A percentile compares a stretch with the other conserved stretches of the same genome.
Evolutionary conservation across 2,113 vertebrate genomes (phyloP).

Genomic region (Carollia perspicillata): DNA sequence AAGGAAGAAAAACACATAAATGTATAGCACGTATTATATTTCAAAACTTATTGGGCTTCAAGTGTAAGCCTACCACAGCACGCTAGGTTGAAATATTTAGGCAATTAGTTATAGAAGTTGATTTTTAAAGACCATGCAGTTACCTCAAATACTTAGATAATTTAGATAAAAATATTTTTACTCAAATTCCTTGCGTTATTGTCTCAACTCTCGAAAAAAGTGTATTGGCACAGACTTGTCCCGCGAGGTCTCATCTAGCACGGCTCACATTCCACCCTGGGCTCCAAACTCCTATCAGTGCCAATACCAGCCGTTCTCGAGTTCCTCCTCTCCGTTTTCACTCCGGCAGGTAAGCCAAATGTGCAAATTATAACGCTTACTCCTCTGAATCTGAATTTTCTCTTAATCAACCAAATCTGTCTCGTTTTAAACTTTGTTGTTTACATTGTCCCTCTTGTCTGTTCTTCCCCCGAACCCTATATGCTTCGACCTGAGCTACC

Average conservation of each 20-base stretch:
- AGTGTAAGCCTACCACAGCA: neutral
- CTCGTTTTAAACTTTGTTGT: neutral
- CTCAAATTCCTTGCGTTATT: slow-evolving; percentile 24
- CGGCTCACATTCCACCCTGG: neutral
- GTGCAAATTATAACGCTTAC: neutral
- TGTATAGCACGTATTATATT: neutral
- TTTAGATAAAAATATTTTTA: slow-evolving; percentile 19
- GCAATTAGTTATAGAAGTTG: neutral
- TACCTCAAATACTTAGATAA: slow-evolving; percentile 19
- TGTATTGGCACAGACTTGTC: neutral
- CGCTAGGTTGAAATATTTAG: neutral
- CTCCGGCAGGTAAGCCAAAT: neutral
- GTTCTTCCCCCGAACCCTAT: neutral
- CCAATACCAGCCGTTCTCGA: neutral
- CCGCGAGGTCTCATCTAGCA: neutral
- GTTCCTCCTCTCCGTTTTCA: neutral
- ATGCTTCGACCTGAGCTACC: neutral
- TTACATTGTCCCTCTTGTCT: neutral
- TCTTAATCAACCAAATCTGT: neutral
- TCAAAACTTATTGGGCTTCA: neutral
- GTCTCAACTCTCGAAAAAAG: slow-evolving; percentile 32
- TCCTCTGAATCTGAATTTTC: neutral
- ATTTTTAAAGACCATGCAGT: neutral
- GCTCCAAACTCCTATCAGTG: neutral
- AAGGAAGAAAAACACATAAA: neutral